Evolutionary conservation across 1,140 invertebrate genomes (phyloP).

Genomic region (Sinella curviseta): DNA sequence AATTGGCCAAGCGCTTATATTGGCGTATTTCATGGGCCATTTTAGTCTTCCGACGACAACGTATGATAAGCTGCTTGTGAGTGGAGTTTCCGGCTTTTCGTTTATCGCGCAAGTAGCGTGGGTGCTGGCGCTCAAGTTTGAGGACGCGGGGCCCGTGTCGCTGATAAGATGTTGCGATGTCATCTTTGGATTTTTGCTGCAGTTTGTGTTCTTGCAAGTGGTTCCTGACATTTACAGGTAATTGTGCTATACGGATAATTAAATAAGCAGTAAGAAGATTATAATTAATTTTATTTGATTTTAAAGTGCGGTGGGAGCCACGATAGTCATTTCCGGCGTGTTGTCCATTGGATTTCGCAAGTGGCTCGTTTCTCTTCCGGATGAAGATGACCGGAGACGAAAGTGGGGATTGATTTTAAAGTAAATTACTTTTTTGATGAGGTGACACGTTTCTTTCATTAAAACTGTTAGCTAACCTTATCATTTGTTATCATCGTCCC

Average conservation of each 20-base stretch:
- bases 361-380: not conserved
- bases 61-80: constrained; percentile 26
- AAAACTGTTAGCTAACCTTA: too few relatives aligned
- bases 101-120: constrained; percentile 44
- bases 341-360: constrained; percentile 9
- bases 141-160: constrained; percentile 34
- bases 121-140: constrained; percentile 43
- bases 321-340: not conserved
- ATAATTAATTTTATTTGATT: too few relatives aligned
- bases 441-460: too few relatives aligned
- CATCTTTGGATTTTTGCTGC: constrained; percentile 34
- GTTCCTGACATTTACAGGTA: constrained; percentile 42
- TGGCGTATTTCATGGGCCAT: constrained; percentile 23
- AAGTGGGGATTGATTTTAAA: too few relatives aligned
- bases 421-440: too few relatives aligned
- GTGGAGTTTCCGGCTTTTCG: constrained; percentile 27
- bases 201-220: constrained; percentile 36
- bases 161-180: constrained; percentile 18
- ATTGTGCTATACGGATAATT: too few relatives aligned
- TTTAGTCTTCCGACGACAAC: constrained; percentile 21
- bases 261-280: not conserved
- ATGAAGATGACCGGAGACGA: too few relatives aligned
- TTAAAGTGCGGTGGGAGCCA: constrained; percentile 4
- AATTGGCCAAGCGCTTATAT: constrained; percentile 32
- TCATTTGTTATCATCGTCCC: too few relatives aligned